phyloP scores from a whole-genome alignment of 2,888 invertebrate species.

The Drosophila prostipennis region DNA sequence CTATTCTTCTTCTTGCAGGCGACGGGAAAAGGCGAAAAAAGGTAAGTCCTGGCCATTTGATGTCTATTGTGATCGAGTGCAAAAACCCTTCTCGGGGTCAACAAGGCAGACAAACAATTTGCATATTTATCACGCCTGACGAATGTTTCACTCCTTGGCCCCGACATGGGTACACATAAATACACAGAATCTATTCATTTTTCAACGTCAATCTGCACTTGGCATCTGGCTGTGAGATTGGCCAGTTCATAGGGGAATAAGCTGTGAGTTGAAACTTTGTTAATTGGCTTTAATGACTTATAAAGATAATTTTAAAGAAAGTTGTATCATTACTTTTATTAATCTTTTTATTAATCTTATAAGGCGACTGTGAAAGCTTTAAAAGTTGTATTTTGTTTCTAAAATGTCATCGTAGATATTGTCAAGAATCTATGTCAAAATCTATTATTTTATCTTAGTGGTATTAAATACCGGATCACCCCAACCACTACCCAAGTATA shows the following conservation, averaged over 20 bases:
- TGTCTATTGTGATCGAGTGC: slow-evolving; percentile 29
- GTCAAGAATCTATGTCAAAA: no score
- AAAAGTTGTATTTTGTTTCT: no score
- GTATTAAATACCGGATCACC: no score
- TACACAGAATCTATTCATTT: slow-evolving; percentile 51
- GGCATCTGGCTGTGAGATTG: slow-evolving; percentile 27
- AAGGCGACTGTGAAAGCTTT: no score
- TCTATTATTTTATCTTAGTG: no score
- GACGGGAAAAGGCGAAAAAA: slow-evolving; percentile 18
- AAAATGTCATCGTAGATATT: no score
- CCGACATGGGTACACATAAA: slow-evolving; percentile 17
- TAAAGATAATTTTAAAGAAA: no score
- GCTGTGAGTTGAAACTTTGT: not conserved
- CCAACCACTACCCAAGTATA: not conserved
- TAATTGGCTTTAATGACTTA: not conserved
- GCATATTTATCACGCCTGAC: slow-evolving; percentile 43
- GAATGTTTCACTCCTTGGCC: slow-evolving; percentile 28
- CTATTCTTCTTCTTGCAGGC: slow-evolving; percentile 50
- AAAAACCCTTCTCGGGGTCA: slow-evolving; percentile 17
- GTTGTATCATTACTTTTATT: no score
- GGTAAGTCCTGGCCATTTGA: slow-evolving; percentile 42
- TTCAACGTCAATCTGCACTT: slow-evolving; percentile 65
- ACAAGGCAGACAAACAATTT: slow-evolving; percentile 37
- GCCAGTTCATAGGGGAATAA: slow-evolving; percentile 1
- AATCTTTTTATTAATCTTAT: no score